Conservation (phyloP, 2,113 vertebrate species). For the Callionymus lyra region DNA sequence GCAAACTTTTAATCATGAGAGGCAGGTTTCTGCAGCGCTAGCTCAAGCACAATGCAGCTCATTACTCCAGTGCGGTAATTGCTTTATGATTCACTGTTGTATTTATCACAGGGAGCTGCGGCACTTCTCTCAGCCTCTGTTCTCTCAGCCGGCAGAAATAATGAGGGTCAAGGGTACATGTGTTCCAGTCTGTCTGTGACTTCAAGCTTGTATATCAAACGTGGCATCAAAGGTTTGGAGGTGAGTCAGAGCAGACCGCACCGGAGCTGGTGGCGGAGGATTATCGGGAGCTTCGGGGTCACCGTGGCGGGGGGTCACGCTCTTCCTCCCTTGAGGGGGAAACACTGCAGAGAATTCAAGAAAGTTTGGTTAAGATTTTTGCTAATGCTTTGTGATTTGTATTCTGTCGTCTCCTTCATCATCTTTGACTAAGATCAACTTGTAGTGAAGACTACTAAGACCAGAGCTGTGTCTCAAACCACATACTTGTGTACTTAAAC, state of each 20-base stretch:
- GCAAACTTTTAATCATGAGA: conserved; percentile 27
- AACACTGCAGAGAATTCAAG: not conserved
- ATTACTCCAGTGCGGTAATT: conserved; percentile 12
- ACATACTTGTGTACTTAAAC: too few species aligned
- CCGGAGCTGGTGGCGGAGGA: not conserved
- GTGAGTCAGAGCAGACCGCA: not conserved
- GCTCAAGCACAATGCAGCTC: conserved; percentile 13
- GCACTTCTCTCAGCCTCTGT: not conserved
- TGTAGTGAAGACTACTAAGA: too few species aligned
- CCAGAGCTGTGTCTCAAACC: too few species aligned
- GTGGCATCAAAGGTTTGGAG: not conserved
- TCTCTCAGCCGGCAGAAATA: conserved; percentile 1
- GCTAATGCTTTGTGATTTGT: too few species aligned
- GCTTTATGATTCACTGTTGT: conserved; percentile 3
- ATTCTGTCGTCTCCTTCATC: too few species aligned
- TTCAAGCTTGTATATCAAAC: not conserved
- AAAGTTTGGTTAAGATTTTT: too few species aligned
- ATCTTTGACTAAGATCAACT: too few species aligned
- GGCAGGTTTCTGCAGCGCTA: not conserved
- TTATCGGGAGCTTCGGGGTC: not conserved
- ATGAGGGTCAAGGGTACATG: not conserved
- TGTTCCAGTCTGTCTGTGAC: conserved; percentile 3
- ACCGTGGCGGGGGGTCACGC: not conserved
- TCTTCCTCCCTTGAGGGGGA: not conserved
- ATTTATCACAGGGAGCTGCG: conserved; percentile 1